A percentile compares a stretch with the other conserved stretches of the same genome.
These are phyloP conservation scores for Scaptomyza polygonia DNA, from an alignment of 2,888 invertebrate species.

Conservation along the genomic window DNA sequence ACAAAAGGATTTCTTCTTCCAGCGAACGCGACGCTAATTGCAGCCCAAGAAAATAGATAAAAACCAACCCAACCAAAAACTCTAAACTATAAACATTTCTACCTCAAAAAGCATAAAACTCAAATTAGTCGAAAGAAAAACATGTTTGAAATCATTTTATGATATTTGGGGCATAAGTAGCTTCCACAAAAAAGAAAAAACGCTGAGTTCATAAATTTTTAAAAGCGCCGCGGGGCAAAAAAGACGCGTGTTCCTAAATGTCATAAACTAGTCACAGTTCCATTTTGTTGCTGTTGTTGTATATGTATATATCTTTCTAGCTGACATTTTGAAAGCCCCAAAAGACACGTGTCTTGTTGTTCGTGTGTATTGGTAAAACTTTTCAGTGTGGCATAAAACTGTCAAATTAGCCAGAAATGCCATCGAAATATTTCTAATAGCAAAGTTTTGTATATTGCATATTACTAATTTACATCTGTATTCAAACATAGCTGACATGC, in stretches of 20 bases:
- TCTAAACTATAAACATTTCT: constrained; percentile 58
- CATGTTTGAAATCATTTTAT: constrained; percentile 65
- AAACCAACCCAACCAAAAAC: constrained; percentile 46
- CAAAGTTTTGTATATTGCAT: constrained; percentile 45
- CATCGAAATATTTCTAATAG: constrained; percentile 65
- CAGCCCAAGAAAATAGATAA: constrained; percentile 38
- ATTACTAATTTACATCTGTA: constrained; percentile 65
- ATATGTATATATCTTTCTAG: constrained; percentile 32
- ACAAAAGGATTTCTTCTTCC: constrained; percentile 68
- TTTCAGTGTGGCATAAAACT: constrained; percentile 68
- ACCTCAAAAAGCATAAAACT: constrained; percentile 48
- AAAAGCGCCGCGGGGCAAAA: constrained; percentile 37
- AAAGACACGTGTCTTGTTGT: constrained; percentile 38
- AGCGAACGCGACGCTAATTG: constrained; percentile 69
- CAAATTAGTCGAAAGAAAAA: constrained; percentile 72
- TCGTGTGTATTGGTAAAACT: constrained; percentile 27
- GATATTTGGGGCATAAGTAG: constrained; percentile 50
- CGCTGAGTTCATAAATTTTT: constrained; percentile 58
- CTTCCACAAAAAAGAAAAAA: constrained; percentile 11
- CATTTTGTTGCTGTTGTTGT: constrained; percentile 31
- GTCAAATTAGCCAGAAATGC: constrained; percentile 69
- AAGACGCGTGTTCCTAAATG: constrained; percentile 71
- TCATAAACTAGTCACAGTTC: constrained; percentile 68
- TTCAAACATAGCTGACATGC: constrained; percentile 44
- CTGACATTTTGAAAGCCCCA: constrained; percentile 71